phyloP scores from a whole-genome alignment of 2,113 vertebrate genomes.

The Pan paniscus region DNA sequence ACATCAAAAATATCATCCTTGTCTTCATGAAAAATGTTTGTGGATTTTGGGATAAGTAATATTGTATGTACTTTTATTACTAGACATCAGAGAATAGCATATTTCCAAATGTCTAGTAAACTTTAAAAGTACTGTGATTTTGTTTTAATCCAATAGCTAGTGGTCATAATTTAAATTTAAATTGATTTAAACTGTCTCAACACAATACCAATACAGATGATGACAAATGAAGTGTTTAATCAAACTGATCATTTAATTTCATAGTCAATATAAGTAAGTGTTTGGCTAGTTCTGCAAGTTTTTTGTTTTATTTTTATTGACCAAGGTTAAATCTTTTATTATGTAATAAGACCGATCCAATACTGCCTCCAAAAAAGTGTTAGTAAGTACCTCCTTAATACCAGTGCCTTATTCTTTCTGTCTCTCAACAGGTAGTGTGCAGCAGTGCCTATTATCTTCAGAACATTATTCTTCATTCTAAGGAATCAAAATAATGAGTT shows the following conservation, averaged over 20 bases:
- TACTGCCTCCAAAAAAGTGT: not conserved
- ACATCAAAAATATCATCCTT: not conserved
- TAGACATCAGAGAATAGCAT: not conserved
- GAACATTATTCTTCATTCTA: not conserved
- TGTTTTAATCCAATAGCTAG: not conserved
- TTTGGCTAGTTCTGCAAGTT: not conserved
- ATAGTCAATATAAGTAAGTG: not conserved
- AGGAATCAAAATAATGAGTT: not conserved
- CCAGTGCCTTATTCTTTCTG: not conserved
- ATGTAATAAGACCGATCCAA: not conserved
- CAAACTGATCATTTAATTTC: not conserved
- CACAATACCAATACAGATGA: not conserved
- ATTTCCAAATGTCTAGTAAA: not conserved
- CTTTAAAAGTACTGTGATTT: not conserved
- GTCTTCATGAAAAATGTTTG: not conserved
- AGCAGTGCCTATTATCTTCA: not conserved
- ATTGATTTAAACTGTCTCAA: not conserved
- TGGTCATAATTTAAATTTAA: not conserved
- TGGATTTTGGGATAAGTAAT: not conserved
- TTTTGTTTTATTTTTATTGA: conserved; percentile 21
- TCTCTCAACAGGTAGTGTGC: not conserved
- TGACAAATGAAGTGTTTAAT: not conserved
- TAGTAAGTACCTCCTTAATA: not conserved
- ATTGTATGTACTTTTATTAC: not conserved
- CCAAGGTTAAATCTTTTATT: not conserved